phyloP scores from a whole-genome alignment of 2,797 vertebrate genomes.

The Furcifer pardalis region DNA sequence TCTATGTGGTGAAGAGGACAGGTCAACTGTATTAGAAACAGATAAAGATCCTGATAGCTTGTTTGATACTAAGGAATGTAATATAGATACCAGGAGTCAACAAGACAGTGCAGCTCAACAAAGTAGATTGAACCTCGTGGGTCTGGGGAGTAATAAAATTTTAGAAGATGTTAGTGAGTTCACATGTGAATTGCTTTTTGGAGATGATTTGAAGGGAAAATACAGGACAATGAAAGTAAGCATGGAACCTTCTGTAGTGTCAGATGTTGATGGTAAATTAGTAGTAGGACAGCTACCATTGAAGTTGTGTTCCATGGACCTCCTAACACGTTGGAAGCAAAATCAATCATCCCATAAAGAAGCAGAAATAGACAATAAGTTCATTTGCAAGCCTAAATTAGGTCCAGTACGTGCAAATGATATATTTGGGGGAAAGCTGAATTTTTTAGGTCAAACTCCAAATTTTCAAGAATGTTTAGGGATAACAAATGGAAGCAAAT shows the following conservation, averaged over 20 bases:
- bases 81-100: slow-evolving; percentile 42
- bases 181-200: slow-evolving; percentile 39
- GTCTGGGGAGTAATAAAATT: slow-evolving; percentile 11
- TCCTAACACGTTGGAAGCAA: slow-evolving; percentile 56
- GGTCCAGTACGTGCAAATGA: slow-evolving; percentile 66
- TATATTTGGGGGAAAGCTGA: slow-evolving; percentile 56
- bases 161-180: slow-evolving; percentile 43
- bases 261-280: slow-evolving; percentile 23
- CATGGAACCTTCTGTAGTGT: slow-evolving; percentile 11
- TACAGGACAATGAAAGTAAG: slow-evolving; percentile 31
- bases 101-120: slow-evolving; percentile 37
- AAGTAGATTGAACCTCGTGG: background rate
- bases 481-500: slow-evolving; percentile 25
- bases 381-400: slow-evolving; percentile 65
- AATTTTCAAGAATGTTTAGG: slow-evolving; percentile 42
- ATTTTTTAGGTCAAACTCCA: slow-evolving; percentile 39
- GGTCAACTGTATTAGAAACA: slow-evolving; percentile 48
- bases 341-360: slow-evolving; percentile 30
- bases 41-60: slow-evolving; percentile 35
- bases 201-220: slow-evolving; percentile 25
- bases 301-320: slow-evolving; percentile 60
- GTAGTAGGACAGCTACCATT: slow-evolving; percentile 49
- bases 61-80: slow-evolving; percentile 37
- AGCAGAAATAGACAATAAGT: slow-evolving; percentile 52
- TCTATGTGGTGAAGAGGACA: slow-evolving; percentile 24